A percentile compares a stretch with the other conserved stretches of the same genome.
phyloP scores from a whole-genome alignment of 1,140 invertebrate species.

The Pseudoatta argentina region DNA sequence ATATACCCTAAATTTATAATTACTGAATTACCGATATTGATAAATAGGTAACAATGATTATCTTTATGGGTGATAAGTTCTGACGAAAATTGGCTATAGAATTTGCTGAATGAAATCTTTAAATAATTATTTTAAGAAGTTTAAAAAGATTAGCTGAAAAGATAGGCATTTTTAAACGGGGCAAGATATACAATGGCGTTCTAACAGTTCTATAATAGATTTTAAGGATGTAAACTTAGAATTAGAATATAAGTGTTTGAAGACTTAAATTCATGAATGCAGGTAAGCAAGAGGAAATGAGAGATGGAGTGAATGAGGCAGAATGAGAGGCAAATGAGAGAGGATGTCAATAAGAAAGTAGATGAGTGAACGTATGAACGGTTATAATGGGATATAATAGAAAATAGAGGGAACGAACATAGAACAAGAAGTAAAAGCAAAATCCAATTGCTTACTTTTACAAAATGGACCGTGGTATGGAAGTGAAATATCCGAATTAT shows the following conservation, averaged over 20 bases:
- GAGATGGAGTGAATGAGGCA: neutral
- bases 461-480: slow-evolving; percentile 31
- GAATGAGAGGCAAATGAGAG: neutral
- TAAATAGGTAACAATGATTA: slow-evolving; percentile 13
- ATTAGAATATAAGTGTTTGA: slow-evolving; percentile 40
- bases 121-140: slow-evolving; percentile 43
- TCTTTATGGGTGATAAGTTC: slow-evolving; percentile 17
- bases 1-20: slow-evolving; percentile 28
- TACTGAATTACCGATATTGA: slow-evolving; percentile 27
- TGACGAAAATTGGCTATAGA: slow-evolving; percentile 2
- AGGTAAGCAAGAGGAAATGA: neutral
- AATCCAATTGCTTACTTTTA: slow-evolving; percentile 33
- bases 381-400: neutral
- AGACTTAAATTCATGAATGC: slow-evolving; percentile 44
- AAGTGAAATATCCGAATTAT: slow-evolving; percentile 24
- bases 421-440: slow-evolving; percentile 1
- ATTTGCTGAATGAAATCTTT: neutral
- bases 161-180: slow-evolving; percentile 14
- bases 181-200: slow-evolving; percentile 27
- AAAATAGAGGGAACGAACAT: neutral
- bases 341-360: slow-evolving; percentile 12
- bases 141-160: slow-evolving; percentile 3
- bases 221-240: slow-evolving; percentile 33
- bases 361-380: neutral
- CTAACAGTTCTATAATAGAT: slow-evolving; percentile 31